Evolutionary conservation across 2,797 vertebrate species (phyloP).

Genomic region (Megaceryle alcyon): DNA sequence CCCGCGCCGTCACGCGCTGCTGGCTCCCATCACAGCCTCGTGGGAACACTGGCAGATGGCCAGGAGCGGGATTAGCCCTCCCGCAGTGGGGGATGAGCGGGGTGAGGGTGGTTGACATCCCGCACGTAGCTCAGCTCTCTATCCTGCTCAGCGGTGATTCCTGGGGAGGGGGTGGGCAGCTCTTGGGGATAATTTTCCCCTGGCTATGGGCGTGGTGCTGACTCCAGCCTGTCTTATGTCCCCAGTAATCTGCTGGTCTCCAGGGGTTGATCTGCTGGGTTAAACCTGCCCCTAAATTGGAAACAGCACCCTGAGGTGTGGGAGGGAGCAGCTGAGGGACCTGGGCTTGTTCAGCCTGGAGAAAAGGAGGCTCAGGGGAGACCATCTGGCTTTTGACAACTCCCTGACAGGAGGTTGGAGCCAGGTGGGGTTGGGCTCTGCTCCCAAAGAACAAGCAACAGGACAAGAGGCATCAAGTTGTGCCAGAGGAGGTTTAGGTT

Average conservation of each 20-base stretch:
- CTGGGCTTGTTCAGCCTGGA: neutral
- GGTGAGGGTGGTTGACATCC: neutral
- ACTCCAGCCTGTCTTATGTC: neutral
- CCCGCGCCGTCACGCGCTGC: fast-evolving
- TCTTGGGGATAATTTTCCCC: neutral
- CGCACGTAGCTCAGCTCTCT: neutral
- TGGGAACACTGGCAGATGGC: neutral
- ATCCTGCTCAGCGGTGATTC: neutral
- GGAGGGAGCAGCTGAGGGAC: neutral
- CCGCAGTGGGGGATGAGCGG: neutral
- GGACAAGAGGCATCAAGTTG: neutral
- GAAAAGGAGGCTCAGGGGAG: neutral
- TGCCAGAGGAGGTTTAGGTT: neutral
- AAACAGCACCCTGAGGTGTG: neutral
- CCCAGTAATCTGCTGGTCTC: neutral
- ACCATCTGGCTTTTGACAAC: neutral
- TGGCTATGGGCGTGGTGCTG: neutral
- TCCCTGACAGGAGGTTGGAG: neutral
- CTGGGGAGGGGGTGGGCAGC: neutral
- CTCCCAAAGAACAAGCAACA: neutral
- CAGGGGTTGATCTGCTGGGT: neutral
- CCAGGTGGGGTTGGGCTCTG: neutral
- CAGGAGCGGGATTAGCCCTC: neutral
- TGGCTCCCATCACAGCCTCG: neutral
- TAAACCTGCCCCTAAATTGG: neutral